These are phyloP conservation scores for Malurus alboscapulatus DNA, from an alignment of 2,113 vertebrate genomes.

Conservation along the genomic window DNA sequence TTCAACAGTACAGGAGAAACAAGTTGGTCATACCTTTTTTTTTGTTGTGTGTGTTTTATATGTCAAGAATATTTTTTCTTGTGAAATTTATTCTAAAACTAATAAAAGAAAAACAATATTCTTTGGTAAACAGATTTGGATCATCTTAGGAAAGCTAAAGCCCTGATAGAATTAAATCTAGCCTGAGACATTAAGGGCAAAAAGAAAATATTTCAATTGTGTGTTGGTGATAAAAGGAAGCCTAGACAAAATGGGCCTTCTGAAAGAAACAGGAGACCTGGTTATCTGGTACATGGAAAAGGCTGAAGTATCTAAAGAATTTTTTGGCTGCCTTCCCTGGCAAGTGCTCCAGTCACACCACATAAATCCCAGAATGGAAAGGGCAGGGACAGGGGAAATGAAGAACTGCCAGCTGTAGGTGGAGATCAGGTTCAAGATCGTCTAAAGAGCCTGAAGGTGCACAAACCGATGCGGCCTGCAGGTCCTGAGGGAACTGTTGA, in stretches of 20 bases:
- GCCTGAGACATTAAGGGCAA: rapidly evolving
- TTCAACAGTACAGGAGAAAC: background rate
- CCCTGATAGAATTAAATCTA: background rate
- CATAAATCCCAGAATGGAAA: background rate
- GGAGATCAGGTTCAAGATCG: background rate
- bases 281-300: background rate
- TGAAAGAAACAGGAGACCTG: rapidly evolving
- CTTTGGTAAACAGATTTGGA: background rate
- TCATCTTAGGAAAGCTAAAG: background rate
- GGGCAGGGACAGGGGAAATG: background rate
- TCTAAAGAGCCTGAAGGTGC: background rate
- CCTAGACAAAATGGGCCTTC: background rate
- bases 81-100: background rate
- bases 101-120: background rate
- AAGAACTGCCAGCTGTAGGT: background rate
- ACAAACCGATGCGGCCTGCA: rapidly evolving
- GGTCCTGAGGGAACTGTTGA: background rate
- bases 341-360: background rate
- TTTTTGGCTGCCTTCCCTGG: background rate
- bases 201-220: background rate
- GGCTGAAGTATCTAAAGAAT: background rate
- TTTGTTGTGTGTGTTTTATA: background rate
- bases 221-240: background rate
- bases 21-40: background rate
- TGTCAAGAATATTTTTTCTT: background rate